Percentiles rank a stretch among this genome's conserved stretches.
These are phyloP conservation scores for Venturia canescens DNA, from an alignment of 1,140 invertebrate species.

Conservation along the genomic window DNA sequence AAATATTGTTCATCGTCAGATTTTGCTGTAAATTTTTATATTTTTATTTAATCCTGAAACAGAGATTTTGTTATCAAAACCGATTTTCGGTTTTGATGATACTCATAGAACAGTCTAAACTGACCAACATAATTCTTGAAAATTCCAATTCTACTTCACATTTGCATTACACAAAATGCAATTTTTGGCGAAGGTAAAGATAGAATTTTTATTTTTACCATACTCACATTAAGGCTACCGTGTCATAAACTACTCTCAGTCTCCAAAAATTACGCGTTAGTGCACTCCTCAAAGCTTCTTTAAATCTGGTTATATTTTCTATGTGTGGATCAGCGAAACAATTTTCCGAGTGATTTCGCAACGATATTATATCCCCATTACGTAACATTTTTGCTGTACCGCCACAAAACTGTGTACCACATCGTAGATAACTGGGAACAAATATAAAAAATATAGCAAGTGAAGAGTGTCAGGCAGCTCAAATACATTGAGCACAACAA, in stretches of 20 bases:
- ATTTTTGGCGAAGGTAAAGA: background rate
- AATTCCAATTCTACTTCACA: background rate
- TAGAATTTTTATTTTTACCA: background rate
- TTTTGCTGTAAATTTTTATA: too few species aligned
- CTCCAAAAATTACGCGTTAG: slow-evolving; percentile 20
- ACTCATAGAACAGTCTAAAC: background rate
- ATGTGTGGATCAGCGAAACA: background rate
- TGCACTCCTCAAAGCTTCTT: slow-evolving; percentile 16
- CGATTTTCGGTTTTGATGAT: background rate
- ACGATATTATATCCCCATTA: background rate
- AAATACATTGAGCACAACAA: background rate
- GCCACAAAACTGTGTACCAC: slow-evolving; percentile 5
- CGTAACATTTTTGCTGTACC: slow-evolving; percentile 25
- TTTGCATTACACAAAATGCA: background rate
- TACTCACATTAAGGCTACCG: slow-evolving; percentile 32
- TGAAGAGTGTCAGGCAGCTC: background rate
- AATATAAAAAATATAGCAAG: background rate
- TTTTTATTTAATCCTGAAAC: background rate
- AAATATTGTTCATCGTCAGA: background rate
- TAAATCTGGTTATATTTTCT: background rate
- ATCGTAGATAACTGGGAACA: slow-evolving; percentile 23
- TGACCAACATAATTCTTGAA: background rate
- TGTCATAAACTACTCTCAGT: slow-evolving; percentile 23
- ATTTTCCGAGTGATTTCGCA: background rate
- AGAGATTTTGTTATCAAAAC: background rate